Base-by-base conservation (phyloP, 2,113 vertebrate species). In the Peromyscus maniculatus region DNA sequence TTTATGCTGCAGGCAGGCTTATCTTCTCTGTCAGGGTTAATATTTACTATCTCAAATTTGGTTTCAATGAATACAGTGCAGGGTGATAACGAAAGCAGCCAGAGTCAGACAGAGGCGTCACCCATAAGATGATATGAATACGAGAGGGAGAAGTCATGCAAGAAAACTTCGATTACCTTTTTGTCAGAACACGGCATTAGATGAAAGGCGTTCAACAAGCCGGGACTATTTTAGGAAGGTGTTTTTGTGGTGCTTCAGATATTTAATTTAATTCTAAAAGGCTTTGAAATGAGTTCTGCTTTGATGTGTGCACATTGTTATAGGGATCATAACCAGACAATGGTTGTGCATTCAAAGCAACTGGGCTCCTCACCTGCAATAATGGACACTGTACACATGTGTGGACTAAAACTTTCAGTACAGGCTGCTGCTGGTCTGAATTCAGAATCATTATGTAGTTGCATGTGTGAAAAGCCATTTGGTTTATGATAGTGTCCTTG, bases 221-320 rank as follows among this genome's bases (percentile, higher is more conserved):
- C n/a, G 26, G 31, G 52, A 72, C 87, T 91, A 94, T 91, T 95
- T 91, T 94, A 92, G n/a, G 55, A 87, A 8, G 19, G 5, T 11
- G 9, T 43, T 64, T 77, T 95, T 80, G 36, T 33, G 93, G 57
- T 79, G 59, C 33, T 64, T 96, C 95, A 89, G 49, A 96, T 97
- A 96, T 89, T 97, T 97, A 95, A 93, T 91, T 94, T 92, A 95
- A 97, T 91, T 97, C 77, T 91, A 87, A 91, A 59, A 83, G 31
- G 46, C 62, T 96, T 97, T 96, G 80, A 96, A 92, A 96, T 91
- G 67, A 93, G 39, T 91, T 82, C 78, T 94, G 39, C 71, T 97
- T 96, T 95, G 91, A 96, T 95, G 43, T 95, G 31, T 91, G 49
- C 92, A 91, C 59, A 92, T 33, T 95, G 39, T 97, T 93, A 57